phyloP scores from a whole-genome alignment of 2,888 invertebrate species.

The Acleris emargana region DNA sequence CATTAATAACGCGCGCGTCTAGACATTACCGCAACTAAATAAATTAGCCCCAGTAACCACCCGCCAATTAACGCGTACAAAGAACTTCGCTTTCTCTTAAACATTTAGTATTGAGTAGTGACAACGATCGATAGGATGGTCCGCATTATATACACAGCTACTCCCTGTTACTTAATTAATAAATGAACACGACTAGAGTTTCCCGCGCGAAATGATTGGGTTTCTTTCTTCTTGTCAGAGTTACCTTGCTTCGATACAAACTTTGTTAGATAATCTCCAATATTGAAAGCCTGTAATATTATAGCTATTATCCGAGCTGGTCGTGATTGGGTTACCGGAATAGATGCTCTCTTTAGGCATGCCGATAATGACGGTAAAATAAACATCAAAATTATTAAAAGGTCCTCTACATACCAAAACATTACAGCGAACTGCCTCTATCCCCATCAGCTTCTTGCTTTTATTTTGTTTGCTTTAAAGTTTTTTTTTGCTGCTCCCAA shows the following conservation, averaged over 20 bases:
- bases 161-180: slow-evolving; percentile 53
- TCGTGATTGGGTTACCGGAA: slow-evolving; percentile 26
- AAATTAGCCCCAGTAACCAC: slow-evolving; percentile 67
- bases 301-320: slow-evolving; percentile 24
- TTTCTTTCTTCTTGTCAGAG: slow-evolving; percentile 40
- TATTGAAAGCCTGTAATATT: slow-evolving; percentile 34
- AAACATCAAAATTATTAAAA: neutral
- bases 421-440: slow-evolving; percentile 38
- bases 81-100: slow-evolving; percentile 59
- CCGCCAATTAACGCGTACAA: slow-evolving; percentile 64
- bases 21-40: slow-evolving; percentile 71
- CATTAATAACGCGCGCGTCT: slow-evolving; percentile 61
- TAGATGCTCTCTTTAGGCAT: slow-evolving; percentile 2
- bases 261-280: slow-evolving; percentile 38
- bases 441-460: slow-evolving; percentile 35
- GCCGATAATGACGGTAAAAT: too few relatives aligned
- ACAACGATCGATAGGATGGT: slow-evolving; percentile 51
- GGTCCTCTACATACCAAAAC: slow-evolving; percentile 2
- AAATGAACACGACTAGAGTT: slow-evolving; percentile 52
- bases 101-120: slow-evolving; percentile 52
- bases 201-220: slow-evolving; percentile 51
- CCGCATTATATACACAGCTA: slow-evolving; percentile 51
- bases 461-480: slow-evolving; percentile 19
- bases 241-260: slow-evolving; percentile 37
- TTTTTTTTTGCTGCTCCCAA: slow-evolving; percentile 7